Evolutionary conservation across 1,140 invertebrate genomes (phyloP), one percentile per base, ranked within the genome.

Genomic region (Microplitis demolitor): DNA sequence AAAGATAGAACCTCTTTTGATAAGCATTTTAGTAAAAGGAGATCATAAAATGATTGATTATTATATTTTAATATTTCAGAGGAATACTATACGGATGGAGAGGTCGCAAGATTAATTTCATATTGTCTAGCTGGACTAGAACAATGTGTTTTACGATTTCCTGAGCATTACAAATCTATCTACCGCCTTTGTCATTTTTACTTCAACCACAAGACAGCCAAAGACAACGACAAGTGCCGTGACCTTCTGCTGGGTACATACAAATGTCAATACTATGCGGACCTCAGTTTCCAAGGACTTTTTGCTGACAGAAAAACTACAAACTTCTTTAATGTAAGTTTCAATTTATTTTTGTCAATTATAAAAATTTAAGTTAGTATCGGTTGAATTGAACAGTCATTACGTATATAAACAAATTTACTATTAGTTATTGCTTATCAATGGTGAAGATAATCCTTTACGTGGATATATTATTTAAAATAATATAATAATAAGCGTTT

Each of bases 111-210:
- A 53, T 77, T 91, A 9, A 87, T 90, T 71, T 72, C 81, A 45
- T 79, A 87, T 14, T 97, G 95, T 83, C 79, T 96, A 31, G 88
- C 89, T 78, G 95, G 94, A 14, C 83, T 98, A 60, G 93, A 96
- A 87, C 90, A 95, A 75, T 98, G 96, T 83, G 89, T 96, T 4
- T 89, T 90, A 61, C 88, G 96, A 53, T 97, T 97, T 86, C 92
- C 95, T 0, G 93, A 95, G 77, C 96, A 98, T 87, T 98, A 97
- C 83, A 98, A 98, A 87, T 94, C 96, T 0, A 88, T 96, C 34
- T 98, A 97, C 84, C 90, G 96, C 73, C 83, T 98, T 35, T 93
- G 95, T 2, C 91, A 97, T 84, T 93, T 95, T 78, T 96, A 93
- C 83, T 94, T 93, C 80, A 89, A 93, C 71, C 94, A 93, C 31